These are phyloP conservation scores for Rostratula benghalensis DNA, from an alignment of 2,113 vertebrate species.

Conservation along the genomic window DNA sequence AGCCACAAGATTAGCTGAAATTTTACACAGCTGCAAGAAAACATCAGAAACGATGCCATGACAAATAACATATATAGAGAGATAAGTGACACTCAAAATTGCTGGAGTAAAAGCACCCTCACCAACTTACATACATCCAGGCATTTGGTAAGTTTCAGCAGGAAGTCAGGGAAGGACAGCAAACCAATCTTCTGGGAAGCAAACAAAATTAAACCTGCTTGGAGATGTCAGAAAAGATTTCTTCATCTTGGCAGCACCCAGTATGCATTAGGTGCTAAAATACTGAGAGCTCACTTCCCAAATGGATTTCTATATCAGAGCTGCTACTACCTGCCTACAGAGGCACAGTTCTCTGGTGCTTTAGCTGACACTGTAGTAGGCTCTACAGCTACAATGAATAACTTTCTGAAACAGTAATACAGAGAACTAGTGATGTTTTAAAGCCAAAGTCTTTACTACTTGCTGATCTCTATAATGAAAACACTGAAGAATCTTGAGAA, in stretches of 20 bases:
- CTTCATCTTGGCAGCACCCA: neutral
- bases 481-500: neutral
- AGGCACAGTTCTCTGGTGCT: neutral
- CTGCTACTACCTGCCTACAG: neutral
- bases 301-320: neutral
- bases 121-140: neutral
- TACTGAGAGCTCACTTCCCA: neutral
- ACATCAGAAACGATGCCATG: neutral
- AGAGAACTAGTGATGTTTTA: neutral
- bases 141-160: neutral
- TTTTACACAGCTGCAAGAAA: neutral
- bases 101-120: neutral
- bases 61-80: neutral
- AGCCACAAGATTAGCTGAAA: neutral
- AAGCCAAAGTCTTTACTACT: neutral
- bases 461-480: neutral
- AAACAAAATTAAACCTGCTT: neutral
- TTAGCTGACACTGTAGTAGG: neutral
- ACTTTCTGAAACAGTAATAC: neutral
- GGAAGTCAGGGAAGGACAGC: neutral
- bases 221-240: neutral
- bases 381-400: neutral
- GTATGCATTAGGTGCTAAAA: neutral
- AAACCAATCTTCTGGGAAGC: neutral
- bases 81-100: neutral